These are phyloP conservation scores for Limnothrissa miodon DNA, from an alignment of 2,113 vertebrate genomes.

Conservation along the genomic window DNA sequence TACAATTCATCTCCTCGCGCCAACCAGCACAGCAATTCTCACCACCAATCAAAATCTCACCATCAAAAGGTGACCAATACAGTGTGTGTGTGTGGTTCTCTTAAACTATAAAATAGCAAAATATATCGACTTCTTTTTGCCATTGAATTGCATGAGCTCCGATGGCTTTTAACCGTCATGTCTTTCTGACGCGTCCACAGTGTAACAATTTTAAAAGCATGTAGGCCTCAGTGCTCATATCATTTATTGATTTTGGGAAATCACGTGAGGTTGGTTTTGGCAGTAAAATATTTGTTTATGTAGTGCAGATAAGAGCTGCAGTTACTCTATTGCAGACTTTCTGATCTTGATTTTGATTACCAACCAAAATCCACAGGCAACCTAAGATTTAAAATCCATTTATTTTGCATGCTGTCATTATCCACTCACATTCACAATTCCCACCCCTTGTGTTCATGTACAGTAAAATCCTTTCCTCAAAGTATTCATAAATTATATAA, in stretches of 20 bases:
- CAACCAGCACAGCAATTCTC: background rate
- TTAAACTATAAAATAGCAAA: background rate
- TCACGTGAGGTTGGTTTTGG: background rate
- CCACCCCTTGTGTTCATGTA: background rate
- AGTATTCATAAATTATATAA: constrained; percentile 28
- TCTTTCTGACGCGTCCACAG: background rate
- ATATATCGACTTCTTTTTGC: background rate
- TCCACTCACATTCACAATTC: constrained; percentile 1
- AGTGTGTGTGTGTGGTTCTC: background rate
- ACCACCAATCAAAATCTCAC: too few relatives aligned
- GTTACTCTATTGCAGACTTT: background rate
- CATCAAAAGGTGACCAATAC: too few relatives aligned
- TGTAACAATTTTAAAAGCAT: background rate
- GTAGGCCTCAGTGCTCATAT: background rate
- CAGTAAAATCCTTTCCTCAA: background rate
- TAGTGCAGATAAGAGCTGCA: background rate
- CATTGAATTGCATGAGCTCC: background rate
- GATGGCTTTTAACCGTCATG: background rate
- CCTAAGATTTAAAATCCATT: background rate
- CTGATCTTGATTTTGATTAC: background rate
- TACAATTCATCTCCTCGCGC: background rate
- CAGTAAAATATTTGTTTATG: background rate
- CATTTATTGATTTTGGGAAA: background rate
- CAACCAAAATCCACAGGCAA: background rate
- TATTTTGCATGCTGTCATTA: background rate